Conservation (phyloP, 2,888 invertebrate species). For the Timema cristinae region DNA sequence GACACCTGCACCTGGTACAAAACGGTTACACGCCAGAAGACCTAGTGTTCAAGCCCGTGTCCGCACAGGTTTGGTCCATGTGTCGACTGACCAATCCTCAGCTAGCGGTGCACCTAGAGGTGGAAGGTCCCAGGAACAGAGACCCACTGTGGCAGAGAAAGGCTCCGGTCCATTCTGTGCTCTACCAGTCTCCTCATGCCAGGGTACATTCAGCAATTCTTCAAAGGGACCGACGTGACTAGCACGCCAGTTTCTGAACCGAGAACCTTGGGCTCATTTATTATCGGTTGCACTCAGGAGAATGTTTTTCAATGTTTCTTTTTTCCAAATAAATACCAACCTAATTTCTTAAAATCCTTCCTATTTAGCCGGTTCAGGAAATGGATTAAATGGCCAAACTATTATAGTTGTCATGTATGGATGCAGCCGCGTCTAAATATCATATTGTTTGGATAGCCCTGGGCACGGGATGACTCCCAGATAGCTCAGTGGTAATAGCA, state of each 20-base stretch:
- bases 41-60: conserved; percentile 26
- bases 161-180: conserved; percentile 63
- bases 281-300: background rate
- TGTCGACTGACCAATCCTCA: conserved; percentile 55
- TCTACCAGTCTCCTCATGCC: conserved; percentile 60
- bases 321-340: too few species aligned
- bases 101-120: conserved; percentile 64
- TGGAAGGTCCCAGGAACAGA: conserved; percentile 56
- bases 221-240: background rate
- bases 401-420: too few species aligned
- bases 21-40: conserved; percentile 63
- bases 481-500: too few species aligned
- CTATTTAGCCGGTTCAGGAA: too few species aligned
- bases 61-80: conserved; percentile 47
- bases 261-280: background rate
- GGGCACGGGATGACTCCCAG: too few species aligned
- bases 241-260: conserved; percentile 2
- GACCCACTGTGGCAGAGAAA: conserved; percentile 63
- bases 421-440: too few species aligned
- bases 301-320: too few species aligned
- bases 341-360: too few species aligned
- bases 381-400: too few species aligned
- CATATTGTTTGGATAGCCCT: too few species aligned
- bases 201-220: conserved; percentile 44
- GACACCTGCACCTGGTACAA: conserved; percentile 68